Evolutionary conservation across 2,888 invertebrate species (phyloP).

Genomic region (Julus scandinavius): DNA sequence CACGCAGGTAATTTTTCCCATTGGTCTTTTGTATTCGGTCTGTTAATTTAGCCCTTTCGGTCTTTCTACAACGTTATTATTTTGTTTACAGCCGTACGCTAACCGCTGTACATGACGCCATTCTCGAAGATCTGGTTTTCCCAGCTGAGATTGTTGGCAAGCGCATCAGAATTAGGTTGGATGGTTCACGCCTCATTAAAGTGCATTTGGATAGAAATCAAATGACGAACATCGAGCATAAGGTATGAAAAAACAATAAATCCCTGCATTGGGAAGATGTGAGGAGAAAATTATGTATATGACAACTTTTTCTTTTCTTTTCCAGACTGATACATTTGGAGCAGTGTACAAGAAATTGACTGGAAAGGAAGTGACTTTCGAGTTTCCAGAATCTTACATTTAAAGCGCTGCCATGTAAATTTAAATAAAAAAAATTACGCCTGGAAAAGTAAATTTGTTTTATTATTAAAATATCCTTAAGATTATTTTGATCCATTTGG

Average conservation of each 20-base stretch:
- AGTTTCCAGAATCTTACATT: slow-evolving; percentile 92
- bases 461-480: neutral
- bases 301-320: slow-evolving; percentile 61
- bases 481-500: neutral
- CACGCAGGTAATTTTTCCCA: slow-evolving; percentile 70
- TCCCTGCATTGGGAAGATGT: neutral
- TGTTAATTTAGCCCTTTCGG: neutral
- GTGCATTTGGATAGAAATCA: slow-evolving; percentile 98
- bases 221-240: slow-evolving; percentile 99
- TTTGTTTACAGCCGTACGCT: slow-evolving; percentile 78
- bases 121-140: slow-evolving; percentile 96
- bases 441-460: neutral
- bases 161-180: slow-evolving; percentile 93
- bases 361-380: slow-evolving; percentile 98
- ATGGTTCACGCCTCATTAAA: slow-evolving; percentile 96
- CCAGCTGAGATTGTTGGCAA: slow-evolving; percentile 99
- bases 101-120: slow-evolving; percentile 97
- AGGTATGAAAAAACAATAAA: slow-evolving; percentile 73
- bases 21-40: neutral
- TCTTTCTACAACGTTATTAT: neutral
- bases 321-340: slow-evolving; percentile 96
- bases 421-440: slow-evolving; percentile 52
- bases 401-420: slow-evolving; percentile 50
- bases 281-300: neutral
- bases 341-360: slow-evolving; percentile 99